Evolutionary conservation across 2,797 vertebrate species (phyloP), one percentile per base, ranked within the genome.

Genomic region (Notolabrus celidotus): DNA sequence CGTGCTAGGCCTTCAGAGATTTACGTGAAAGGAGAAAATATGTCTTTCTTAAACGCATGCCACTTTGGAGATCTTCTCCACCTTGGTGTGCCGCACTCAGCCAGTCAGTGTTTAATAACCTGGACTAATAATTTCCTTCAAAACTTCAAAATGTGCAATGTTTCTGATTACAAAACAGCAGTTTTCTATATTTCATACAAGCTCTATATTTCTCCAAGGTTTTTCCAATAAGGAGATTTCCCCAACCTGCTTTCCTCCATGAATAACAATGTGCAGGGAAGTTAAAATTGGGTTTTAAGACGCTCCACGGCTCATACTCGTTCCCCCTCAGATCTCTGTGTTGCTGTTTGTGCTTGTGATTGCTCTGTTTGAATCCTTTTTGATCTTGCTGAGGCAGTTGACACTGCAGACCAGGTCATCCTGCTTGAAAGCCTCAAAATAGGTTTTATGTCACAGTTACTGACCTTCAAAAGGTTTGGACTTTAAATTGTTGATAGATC

Each of bases 371-470:
- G 68, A 83, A 74, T 73, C 60, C 69, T 20, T 82, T 88, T 77
- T 84, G 78, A 86, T 85, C 74, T 76, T 80, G 45, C 47, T 27
- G 31, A 78, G 71, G 54, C 67, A 29, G 70, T 67, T 80, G 78
- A 88, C 76, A 74, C 59, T 33, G 6, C 59, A 25, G 58, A 74
- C 75, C 74, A 49, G 80, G 84, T 83, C 84, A 77, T 70, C 50
- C 25, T 46, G 56, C 81, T 74, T 73, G 60, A 87, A 85, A 83
- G 79, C 86, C 66, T 61, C 5, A 4, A 51, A 82, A 82, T 83
- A 25, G 49, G 70, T 70, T 79, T 79, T 49, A 62, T 77, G 80
- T 84, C 81, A 81, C 75, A 74, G 80, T 73, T 67, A 51, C 56
- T 68, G 67, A 72, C 69, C 74, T 87, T 80, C 70, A 78, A 80